A percentile compares a stretch with the other conserved stretches of the same genome.
Evolutionary conservation across 1,140 invertebrate species (phyloP).

Genomic region (Zophobas atratus): DNA sequence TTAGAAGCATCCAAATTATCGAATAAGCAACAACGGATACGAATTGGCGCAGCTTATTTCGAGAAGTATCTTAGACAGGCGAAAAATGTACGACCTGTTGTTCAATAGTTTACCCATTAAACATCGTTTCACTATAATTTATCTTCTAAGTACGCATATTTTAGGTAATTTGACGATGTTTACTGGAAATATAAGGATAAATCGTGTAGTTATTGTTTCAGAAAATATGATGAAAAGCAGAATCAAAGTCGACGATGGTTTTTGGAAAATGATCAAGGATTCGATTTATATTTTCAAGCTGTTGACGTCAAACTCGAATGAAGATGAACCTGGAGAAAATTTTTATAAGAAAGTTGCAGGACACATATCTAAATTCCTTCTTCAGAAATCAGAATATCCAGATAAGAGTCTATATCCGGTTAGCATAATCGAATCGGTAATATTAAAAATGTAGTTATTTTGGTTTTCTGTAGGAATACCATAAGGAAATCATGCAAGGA

Average conservation of each 20-base stretch:
- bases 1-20: constrained; percentile 20
- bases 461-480: constrained; percentile 22
- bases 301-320: constrained; percentile 8
- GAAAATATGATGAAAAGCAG: constrained; percentile 33
- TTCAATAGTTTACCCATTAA: constrained; percentile 22
- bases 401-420: background rate
- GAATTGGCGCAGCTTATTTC: constrained; percentile 13
- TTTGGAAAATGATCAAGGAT: constrained; percentile 41
- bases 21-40: background rate
- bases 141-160: constrained; percentile 2
- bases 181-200: background rate
- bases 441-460: constrained; percentile 4
- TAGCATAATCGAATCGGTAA: background rate
- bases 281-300: constrained; percentile 32
- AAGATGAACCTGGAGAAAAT: constrained; percentile 6
- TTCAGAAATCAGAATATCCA: constrained; percentile 25
- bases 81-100: constrained; percentile 26
- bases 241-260: constrained; percentile 25
- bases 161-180: constrained; percentile 1
- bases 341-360: constrained; percentile 30
- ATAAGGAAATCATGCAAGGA: constrained; percentile 26
- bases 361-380: constrained; percentile 11
- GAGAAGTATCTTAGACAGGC: constrained; percentile 8
- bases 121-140: constrained; percentile 16
- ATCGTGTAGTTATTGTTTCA: background rate